Conservation (phyloP, 2,888 invertebrate species). For the Nineta flava region DNA sequence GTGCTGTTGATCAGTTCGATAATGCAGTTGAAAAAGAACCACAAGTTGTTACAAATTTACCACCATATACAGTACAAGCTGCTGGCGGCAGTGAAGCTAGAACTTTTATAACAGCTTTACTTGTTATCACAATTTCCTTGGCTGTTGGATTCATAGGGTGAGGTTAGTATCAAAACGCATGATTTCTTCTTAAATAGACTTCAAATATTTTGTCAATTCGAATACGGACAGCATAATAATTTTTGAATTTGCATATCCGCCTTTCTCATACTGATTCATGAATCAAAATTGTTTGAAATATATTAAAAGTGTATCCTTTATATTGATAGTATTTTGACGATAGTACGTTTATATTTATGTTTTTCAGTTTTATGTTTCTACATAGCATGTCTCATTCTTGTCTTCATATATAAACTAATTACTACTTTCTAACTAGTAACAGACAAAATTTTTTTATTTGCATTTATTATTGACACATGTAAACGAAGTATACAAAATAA, state of each 20-base stretch:
- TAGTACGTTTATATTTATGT: too few species aligned
- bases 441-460: too few species aligned
- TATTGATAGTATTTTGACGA: too few species aligned
- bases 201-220: not conserved
- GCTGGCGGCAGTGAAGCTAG: slow-evolving; percentile 41
- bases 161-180: slow-evolving; percentile 36
- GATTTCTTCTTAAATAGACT: not conserved
- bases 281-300: too few species aligned
- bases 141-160: slow-evolving; percentile 59
- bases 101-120: slow-evolving; percentile 43
- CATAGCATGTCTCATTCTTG: too few species aligned
- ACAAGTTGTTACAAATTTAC: slow-evolving; percentile 10
- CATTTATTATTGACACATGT: too few species aligned
- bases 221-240: not conserved
- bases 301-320: too few species aligned
- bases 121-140: slow-evolving; percentile 46
- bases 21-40: slow-evolving; percentile 12
- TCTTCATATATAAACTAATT: too few species aligned
- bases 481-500: too few species aligned
- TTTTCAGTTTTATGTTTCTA: too few species aligned
- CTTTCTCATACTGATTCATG: too few species aligned
- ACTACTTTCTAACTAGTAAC: too few species aligned
- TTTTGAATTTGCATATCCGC: not conserved
- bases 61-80: slow-evolving; percentile 11
- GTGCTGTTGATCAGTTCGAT: slow-evolving; percentile 11